Base-by-base conservation (phyloP, 2,888 invertebrate genomes). In the Aethes cnicana region DNA sequence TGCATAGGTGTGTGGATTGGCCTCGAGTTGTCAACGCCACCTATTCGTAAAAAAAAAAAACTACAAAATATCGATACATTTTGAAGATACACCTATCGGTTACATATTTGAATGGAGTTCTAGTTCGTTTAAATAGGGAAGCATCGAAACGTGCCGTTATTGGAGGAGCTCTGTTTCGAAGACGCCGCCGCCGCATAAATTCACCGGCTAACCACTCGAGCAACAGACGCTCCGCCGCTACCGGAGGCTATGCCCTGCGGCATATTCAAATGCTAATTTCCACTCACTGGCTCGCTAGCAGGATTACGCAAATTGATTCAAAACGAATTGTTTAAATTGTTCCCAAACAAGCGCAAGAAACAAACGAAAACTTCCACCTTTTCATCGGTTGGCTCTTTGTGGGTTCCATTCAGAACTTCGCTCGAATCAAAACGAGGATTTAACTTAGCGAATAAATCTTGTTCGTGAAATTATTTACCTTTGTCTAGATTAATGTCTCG, bases 261-360 rank as follows among this genome's bases (percentile, higher is more conserved):
- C n/a, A n/a, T 20, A 26, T 20, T 14, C 20, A 39, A 36, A 43
- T 43, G 26, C 43, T 16, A 36, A 49, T 49, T 9, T 9, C 3
- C 7, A 9, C 20, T 4, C 4, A 17, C 14, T 28, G 16, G 17
- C 11, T 6, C 28, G 3, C 16, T 7, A 25, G 9, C 14, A 35
- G 4, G 6, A 42, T 49, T 28, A 47, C 32, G 47, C 17, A 43
- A 49, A 43, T 36, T 12, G 28, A 49, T 43, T 49, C 26, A 14
- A 36, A 43, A 14, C 23, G 36, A 43, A 49, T 49, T 43, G 43
- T 43, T 21, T 28, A 21, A 11, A 42, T 49, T 42, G 35, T 49
- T 35, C 35, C 14, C 11, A 18, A 18, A 9, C 28, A 16, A 7
- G 35, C 12, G 3, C 25, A 17, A 11, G 14, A 17, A 30, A 32